phyloP scores from a whole-genome alignment of 1,140 invertebrate genomes.

The Platyscapa corneri region DNA sequence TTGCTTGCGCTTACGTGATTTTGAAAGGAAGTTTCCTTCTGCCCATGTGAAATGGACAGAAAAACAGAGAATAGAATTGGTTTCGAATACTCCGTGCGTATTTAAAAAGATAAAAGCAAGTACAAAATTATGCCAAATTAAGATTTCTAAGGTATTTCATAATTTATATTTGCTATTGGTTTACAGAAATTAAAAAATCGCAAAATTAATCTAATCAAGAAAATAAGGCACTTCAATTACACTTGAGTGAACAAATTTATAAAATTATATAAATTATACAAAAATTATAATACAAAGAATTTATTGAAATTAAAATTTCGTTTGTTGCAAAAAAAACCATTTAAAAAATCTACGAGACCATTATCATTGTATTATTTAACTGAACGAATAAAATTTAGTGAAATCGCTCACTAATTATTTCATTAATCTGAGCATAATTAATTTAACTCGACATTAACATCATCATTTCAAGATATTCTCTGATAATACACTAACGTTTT shows the following conservation, averaged over 20 bases:
- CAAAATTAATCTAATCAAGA: no score
- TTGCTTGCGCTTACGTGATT: background rate
- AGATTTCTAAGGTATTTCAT: no score
- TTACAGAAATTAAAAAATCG: no score
- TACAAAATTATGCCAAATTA: no score
- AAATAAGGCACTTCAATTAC: no score
- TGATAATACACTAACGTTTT: background rate
- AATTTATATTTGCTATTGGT: no score
- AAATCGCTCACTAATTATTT: background rate
- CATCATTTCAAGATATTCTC: constrained; percentile 4
- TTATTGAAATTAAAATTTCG: no score
- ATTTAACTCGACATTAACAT: background rate
- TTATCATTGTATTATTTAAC: no score
- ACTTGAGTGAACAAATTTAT: no score
- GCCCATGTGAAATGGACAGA: background rate
- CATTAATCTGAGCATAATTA: background rate
- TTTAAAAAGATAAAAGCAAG: background rate
- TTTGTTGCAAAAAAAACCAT: no score
- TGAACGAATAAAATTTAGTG: no score
- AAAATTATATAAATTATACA: background rate
- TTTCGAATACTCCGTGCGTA: background rate
- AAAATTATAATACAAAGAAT: background rate
- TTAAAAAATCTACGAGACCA: background rate
- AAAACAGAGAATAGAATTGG: background rate
- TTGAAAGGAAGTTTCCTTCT: background rate